These are phyloP conservation scores for Tenebrio molitor DNA, from an alignment of 1,140 invertebrate genomes.

Conservation along the genomic window DNA sequence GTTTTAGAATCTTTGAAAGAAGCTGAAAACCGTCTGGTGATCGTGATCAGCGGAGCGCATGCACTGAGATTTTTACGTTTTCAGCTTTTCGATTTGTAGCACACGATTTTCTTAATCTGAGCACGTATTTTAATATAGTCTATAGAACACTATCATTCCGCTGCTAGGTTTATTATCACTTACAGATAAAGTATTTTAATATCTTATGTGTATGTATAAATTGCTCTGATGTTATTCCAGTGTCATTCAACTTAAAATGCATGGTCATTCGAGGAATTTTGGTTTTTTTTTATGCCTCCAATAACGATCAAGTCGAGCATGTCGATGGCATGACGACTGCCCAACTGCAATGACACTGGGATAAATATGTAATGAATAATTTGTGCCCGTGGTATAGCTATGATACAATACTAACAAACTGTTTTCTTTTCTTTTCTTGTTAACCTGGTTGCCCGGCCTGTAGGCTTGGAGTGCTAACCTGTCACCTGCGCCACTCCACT, in stretches of 20 bases:
- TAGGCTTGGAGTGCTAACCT: constrained; percentile 60
- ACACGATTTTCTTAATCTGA: constrained; percentile 43
- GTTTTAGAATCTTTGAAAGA: background rate
- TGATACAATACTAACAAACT: constrained; percentile 71
- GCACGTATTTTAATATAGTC: constrained; percentile 51
- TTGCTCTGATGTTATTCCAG: constrained; percentile 40
- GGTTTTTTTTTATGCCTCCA: constrained; percentile 3
- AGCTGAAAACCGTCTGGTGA: background rate
- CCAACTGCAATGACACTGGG: constrained; percentile 47
- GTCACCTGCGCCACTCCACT: constrained; percentile 56
- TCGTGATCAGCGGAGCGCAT: background rate
- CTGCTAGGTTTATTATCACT: constrained; percentile 49
- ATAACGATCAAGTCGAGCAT: constrained; percentile 2
- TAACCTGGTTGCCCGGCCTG: constrained; percentile 58
- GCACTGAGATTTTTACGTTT: constrained; percentile 43
- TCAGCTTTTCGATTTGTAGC: constrained; percentile 45
- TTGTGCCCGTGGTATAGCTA: constrained; percentile 53
- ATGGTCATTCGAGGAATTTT: constrained; percentile 2
- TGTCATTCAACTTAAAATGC: constrained; percentile 45
- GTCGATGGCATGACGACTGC: constrained; percentile 27
- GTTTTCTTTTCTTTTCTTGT: constrained; percentile 73
- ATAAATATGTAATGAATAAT: constrained; percentile 48
- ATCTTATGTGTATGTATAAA: constrained; percentile 50
- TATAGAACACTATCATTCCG: constrained; percentile 54
- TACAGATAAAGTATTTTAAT: constrained; percentile 44